Evolutionary conservation across 2,113 vertebrate species (phyloP).

Genomic region (Eira barbara): DNA sequence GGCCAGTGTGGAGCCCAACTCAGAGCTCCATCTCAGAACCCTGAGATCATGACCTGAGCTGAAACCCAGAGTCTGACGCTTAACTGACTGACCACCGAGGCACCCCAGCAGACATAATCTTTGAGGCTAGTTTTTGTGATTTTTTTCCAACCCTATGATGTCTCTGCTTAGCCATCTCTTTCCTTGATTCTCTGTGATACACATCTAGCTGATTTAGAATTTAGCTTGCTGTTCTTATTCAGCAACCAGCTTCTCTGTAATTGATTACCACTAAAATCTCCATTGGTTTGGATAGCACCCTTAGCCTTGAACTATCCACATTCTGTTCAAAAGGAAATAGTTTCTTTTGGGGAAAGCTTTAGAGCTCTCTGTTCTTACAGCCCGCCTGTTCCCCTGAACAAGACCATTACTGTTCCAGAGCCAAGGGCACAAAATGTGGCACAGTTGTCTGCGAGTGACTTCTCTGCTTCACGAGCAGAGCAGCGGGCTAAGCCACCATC

Average conservation of each 20-base stretch:
- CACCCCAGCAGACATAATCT: background rate
- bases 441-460: background rate
- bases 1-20: background rate
- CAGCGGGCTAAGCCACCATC: background rate
- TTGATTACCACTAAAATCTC: background rate
- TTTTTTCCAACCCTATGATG: background rate
- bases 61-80: background rate
- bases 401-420: background rate
- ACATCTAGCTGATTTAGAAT: background rate
- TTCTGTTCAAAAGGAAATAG: background rate
- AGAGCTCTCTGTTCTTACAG: background rate
- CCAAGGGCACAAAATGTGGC: background rate
- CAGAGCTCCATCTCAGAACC: background rate
- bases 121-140: background rate
- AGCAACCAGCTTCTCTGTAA: background rate
- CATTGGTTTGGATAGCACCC: background rate
- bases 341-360: background rate
- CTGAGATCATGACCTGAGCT: background rate
- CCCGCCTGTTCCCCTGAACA: background rate
- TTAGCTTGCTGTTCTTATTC: background rate
- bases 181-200: background rate
- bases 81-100: background rate
- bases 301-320: background rate
- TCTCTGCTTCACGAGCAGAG: background rate
- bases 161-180: background rate